Percentiles rank a stretch among this genome's conserved stretches.
Evolutionary conservation across 2,888 invertebrate species (phyloP).

Genomic region (Plagiodera versicolora): DNA sequence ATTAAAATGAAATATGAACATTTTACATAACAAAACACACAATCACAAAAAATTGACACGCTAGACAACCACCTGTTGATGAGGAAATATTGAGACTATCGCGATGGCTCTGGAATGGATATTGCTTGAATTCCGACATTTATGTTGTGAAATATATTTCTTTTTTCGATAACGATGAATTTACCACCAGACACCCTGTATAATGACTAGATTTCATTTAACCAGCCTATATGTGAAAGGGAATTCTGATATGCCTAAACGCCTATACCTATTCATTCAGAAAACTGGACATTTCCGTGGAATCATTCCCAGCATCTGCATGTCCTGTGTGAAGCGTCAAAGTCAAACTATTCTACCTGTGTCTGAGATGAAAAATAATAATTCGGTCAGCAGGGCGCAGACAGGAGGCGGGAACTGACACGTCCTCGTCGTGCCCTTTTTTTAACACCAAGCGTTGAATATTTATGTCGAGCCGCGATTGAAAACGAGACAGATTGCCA

Average conservation of each 20-base stretch:
- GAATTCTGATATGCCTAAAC: too few relatives aligned
- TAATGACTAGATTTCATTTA: too few relatives aligned
- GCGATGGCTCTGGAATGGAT: too few relatives aligned
- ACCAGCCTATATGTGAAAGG: too few relatives aligned
- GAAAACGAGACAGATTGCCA: slow-evolving; percentile 19
- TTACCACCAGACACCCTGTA: too few relatives aligned
- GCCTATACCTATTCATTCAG: too few relatives aligned
- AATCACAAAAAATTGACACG: slow-evolving; percentile 45
- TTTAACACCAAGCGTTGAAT: slow-evolving; percentile 23
- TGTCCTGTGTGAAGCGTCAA: not conserved
- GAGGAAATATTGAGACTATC: too few relatives aligned
- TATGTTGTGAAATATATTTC: too few relatives aligned
- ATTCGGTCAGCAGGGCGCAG: slow-evolving; percentile 38
- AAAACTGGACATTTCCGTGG: not conserved
- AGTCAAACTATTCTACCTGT: slow-evolving; percentile 9
- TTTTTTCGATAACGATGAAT: too few relatives aligned
- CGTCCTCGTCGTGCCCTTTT: slow-evolving; percentile 30
- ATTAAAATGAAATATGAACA: slow-evolving; percentile 55
- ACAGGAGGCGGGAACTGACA: slow-evolving; percentile 41
- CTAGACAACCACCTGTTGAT: not conserved
- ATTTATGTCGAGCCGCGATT: slow-evolving; percentile 28
- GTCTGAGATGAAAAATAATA: slow-evolving; percentile 18
- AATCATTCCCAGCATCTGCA: not conserved
- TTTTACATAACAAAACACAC: slow-evolving; percentile 55
- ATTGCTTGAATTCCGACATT: too few relatives aligned